A percentile compares a stretch with the other conserved stretches of the same genome.
Conservation (phyloP, 2,888 invertebrate genomes). For the Dione juno region DNA sequence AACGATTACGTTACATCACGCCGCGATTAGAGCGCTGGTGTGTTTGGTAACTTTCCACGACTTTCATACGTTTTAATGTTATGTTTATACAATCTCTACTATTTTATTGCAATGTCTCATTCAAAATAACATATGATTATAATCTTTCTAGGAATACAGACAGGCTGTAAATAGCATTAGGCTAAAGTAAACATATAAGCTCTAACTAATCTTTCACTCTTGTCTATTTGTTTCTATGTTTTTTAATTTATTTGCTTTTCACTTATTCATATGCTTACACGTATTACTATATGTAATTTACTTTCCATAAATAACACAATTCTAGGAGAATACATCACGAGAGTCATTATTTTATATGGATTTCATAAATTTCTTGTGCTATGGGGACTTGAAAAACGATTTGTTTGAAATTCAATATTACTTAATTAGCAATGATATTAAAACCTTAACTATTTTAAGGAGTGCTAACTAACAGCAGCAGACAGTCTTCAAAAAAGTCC, state of each 20-base stretch:
- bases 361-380: not conserved
- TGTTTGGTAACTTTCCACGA: slow-evolving; percentile 45
- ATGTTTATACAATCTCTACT: slow-evolving; percentile 6
- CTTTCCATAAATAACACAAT: too few species aligned
- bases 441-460: not conserved
- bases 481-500: slow-evolving; percentile 4
- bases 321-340: too few species aligned
- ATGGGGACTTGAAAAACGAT: not conserved
- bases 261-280: not conserved
- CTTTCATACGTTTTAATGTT: slow-evolving; percentile 28
- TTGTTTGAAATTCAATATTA: not conserved
- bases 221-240: not conserved
- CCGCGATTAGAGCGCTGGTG: slow-evolving; percentile 34
- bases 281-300: not conserved
- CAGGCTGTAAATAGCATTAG: not conserved
- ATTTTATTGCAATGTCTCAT: slow-evolving; percentile 2
- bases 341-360: not conserved
- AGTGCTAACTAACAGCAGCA: not conserved
- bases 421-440: not conserved
- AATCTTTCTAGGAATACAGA: not conserved
- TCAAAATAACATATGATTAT: not conserved
- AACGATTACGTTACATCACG: slow-evolving; percentile 43
- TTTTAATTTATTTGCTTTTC: not conserved
- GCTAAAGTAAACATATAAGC: slow-evolving; percentile 8
- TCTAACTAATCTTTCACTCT: not conserved